These are phyloP conservation scores for Panthera leo DNA, from an alignment of 2,113 vertebrate species.

Conservation along the genomic window DNA sequence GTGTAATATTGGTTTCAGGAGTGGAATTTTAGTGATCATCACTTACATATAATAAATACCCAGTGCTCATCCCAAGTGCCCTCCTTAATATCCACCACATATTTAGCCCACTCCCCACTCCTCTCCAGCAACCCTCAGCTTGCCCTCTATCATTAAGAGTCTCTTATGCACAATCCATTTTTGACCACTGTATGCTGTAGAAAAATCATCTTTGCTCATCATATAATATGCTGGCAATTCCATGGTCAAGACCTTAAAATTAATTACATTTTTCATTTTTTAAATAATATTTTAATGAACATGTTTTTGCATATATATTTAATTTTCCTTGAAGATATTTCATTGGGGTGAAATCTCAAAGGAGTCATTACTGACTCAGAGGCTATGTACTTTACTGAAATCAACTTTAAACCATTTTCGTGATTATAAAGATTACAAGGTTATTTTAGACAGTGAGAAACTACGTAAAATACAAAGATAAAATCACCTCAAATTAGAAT, in stretches of 20 bases:
- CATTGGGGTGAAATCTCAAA: conserved; percentile 29
- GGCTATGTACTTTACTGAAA: background rate
- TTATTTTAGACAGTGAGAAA: conserved; percentile 3
- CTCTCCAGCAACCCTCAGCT: background rate
- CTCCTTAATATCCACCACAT: background rate
- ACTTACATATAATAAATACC: background rate
- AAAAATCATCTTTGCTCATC: background rate
- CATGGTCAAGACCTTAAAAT: background rate
- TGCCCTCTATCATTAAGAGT: background rate
- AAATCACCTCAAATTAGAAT: background rate
- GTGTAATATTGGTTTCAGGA: background rate
- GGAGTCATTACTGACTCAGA: background rate
- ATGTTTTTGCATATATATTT: background rate
- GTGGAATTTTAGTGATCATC: background rate
- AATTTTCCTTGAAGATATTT: background rate
- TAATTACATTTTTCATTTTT: background rate
- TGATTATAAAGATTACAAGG: background rate
- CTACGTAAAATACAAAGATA: background rate
- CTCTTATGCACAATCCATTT: background rate
- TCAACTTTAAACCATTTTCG: background rate
- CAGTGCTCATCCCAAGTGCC: background rate
- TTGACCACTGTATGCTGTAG: background rate
- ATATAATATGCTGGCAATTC: background rate
- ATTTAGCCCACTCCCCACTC: background rate
- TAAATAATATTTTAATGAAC: background rate